Conservation (phyloP, 1,140 invertebrate species). For the Papilio polyxenes region DNA sequence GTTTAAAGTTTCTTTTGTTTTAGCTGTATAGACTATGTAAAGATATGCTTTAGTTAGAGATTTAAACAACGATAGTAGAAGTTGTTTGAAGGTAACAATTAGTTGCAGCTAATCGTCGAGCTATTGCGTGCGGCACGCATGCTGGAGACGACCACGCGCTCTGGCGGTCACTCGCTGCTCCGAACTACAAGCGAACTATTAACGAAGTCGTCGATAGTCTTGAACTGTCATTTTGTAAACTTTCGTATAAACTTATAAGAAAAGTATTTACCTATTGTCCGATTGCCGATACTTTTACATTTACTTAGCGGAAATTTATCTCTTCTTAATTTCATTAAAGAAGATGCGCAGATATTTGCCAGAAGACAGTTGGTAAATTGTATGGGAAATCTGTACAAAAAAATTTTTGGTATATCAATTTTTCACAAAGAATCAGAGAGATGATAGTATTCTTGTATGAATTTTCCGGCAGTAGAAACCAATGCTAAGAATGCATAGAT, state of each 20-base stretch:
- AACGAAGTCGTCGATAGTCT: background rate
- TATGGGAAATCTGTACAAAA: too few species aligned
- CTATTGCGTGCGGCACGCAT: conserved; percentile 28
- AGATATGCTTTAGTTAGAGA: background rate
- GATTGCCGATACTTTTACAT: too few species aligned
- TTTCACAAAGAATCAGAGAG: too few species aligned
- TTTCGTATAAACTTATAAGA: background rate
- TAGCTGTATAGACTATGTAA: background rate
- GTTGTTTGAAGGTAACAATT: conserved; percentile 6
- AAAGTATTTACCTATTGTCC: background rate
- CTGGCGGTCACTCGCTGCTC: background rate
- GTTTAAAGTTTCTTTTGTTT: background rate
- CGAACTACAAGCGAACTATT: background rate
- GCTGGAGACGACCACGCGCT: background rate
- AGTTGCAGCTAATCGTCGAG: conserved; percentile 28
- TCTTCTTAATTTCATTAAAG: too few species aligned
- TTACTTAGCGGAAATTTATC: too few species aligned
- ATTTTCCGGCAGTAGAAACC: background rate
- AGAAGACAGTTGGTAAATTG: too few species aligned
- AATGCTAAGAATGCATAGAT: background rate
- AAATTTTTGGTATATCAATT: too few species aligned
- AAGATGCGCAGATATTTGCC: too few species aligned
- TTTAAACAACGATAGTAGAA: conserved; percentile 21
- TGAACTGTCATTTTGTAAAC: background rate
- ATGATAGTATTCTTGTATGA: background rate